phyloP scores from a whole-genome alignment of 2,113 vertebrate genomes.

The Hemicordylus capensis region DNA sequence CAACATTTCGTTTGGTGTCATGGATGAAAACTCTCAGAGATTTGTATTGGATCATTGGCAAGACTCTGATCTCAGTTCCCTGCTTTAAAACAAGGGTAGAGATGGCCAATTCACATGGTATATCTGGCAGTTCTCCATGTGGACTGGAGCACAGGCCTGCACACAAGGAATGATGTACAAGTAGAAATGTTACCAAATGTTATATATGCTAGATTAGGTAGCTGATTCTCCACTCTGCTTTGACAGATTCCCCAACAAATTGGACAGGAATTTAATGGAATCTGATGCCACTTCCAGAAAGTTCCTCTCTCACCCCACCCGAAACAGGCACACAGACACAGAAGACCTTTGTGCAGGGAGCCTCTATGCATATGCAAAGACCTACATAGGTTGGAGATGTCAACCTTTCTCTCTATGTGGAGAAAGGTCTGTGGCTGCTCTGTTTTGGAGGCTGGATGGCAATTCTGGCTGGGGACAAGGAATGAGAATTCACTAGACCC shows the following conservation, averaged over 20 bases:
- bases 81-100: background rate
- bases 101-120: background rate
- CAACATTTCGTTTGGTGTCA: too few relatives aligned
- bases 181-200: background rate
- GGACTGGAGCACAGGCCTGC: background rate
- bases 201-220: background rate
- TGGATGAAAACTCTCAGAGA: too few relatives aligned
- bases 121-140: background rate
- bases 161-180: too few relatives aligned
- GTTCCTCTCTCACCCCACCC: too few relatives aligned
- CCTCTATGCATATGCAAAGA: background rate
- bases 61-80: background rate
- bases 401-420: background rate
- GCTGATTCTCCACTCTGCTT: background rate
- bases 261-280: background rate
- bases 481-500: background rate
- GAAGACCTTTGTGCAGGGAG: background rate
- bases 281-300: background rate
- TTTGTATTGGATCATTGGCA: background rate
- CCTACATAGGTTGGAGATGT: background rate
- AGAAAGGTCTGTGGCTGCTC: background rate
- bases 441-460: background rate
- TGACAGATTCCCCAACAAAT: background rate
- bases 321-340: background rate
- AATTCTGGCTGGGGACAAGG: background rate